Base-by-base conservation (phyloP, 2,888 invertebrate species). In the Deilephila elpenor region DNA sequence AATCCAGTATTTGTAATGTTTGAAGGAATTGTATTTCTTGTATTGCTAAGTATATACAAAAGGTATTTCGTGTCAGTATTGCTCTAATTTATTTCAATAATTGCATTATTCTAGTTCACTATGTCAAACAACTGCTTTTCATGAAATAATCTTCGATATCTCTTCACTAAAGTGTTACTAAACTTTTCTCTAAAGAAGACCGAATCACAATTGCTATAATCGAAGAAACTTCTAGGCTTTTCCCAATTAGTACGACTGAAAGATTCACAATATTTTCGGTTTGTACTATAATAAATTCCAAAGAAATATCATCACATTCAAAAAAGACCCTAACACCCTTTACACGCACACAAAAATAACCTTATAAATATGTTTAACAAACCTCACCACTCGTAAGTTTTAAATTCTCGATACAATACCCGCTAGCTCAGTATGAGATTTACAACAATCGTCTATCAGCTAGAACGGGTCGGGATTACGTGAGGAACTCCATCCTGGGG, bases 311-410 rank as follows among this genome's bases (percentile, higher is more conserved):
- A 67, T 67, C 67, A 67, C 67, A 44, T 72, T 62, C n/a, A 71
- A 67, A 67, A 59, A 59, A 59, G 32, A 59, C 32, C 74, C 71
- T 34, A 64, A 71, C 59, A 60, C 53, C 25, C 67, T 17, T 71
- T 59, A 74, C 67, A 71, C 44, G 59, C 71, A 67, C 64, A 71
- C 71, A 59, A 44, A 62, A 59, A 73, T 67, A 44, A 67, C 67
- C 67, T 67, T 67, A 67, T 67, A 67, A 64, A 64, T 67, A 67
- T 51, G 67, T 67, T 67, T 67, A 67, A 67, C 67, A 67, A 67
- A 67, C 51, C 25, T 67, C 67, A 67, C 20, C 67, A 67, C 67
- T 67, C 67, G 51, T 51, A 51, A 51, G 44, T 67, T 61, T 67
- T 51, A 67, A 67, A 67, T 67, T 67, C 60, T 60, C 67, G 51